Conservation (phyloP, 2,113 vertebrate species). For the Sakesphorus luctuosus region DNA sequence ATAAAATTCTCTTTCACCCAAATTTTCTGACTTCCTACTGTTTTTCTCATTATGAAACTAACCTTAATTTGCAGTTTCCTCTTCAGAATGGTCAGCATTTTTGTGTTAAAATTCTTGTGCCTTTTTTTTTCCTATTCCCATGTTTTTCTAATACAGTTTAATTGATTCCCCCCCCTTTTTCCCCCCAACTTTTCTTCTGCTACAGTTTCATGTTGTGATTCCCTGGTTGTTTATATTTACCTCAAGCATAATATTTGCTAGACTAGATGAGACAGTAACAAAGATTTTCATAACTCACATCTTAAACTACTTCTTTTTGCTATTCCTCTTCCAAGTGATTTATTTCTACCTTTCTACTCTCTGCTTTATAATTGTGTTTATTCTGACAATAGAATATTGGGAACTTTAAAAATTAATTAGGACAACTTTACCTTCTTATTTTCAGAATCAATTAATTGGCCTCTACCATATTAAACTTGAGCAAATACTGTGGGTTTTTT, state of each 20-base stretch:
- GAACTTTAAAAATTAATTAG: neutral
- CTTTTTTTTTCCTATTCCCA: neutral
- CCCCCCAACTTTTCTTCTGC: neutral
- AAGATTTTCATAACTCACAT: neutral
- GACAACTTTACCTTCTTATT: neutral
- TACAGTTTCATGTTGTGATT: neutral
- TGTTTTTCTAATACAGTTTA: neutral
- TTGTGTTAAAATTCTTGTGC: neutral
- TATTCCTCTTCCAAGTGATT: neutral
- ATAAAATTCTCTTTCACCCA: neutral
- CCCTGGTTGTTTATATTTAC: neutral
- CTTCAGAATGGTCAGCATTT: neutral
- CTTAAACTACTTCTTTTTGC: neutral
- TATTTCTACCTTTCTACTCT: neutral
- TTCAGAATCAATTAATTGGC: neutral
- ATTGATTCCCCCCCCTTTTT: neutral
- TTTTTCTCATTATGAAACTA: neutral
- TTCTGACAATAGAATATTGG: neutral
- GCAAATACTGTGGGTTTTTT: neutral
- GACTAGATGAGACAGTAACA: neutral
- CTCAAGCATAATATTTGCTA: neutral
- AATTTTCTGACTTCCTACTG: neutral
- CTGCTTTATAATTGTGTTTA: neutral
- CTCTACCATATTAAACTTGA: neutral
- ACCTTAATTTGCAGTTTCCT: neutral